A percentile compares a stretch with the other conserved stretches of the same genome.
Evolutionary conservation across 2,113 vertebrate genomes (phyloP).

Genomic region (Candoia aspera): DNA sequence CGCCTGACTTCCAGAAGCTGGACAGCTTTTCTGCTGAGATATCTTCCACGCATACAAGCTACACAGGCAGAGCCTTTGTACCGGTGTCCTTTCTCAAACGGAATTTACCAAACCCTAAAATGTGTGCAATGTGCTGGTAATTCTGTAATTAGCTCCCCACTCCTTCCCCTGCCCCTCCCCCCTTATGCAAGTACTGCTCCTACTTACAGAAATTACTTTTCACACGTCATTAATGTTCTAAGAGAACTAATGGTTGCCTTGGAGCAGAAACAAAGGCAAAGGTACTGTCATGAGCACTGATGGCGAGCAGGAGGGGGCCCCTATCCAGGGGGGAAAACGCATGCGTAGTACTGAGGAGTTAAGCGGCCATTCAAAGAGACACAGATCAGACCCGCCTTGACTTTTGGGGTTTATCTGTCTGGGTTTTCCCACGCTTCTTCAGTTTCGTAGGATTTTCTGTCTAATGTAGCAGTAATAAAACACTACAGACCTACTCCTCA

Average conservation of each 20-base stretch:
- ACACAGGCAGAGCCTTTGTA: background rate
- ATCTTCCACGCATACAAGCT: background rate
- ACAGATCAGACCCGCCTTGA: too few species aligned
- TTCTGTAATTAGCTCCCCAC: background rate
- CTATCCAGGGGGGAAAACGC: too few species aligned
- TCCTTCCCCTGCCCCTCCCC: background rate
- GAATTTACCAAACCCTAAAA: background rate
- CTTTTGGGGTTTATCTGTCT: too few species aligned
- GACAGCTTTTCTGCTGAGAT: background rate
- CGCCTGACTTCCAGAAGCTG: background rate
- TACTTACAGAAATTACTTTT: constrained; percentile 23
- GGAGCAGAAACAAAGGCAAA: background rate
- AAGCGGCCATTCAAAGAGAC: too few species aligned
- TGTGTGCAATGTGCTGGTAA: background rate
- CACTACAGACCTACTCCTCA: too few species aligned
- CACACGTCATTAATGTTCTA: constrained; percentile 14
- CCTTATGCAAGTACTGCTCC: background rate
- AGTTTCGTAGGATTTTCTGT: too few species aligned
- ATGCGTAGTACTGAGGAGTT: too few species aligned
- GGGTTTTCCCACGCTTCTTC: too few species aligned
- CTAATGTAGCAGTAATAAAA: too few species aligned
- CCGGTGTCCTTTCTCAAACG: background rate
- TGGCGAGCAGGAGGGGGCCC: too few species aligned
- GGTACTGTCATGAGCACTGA: too few species aligned
- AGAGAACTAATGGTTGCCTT: constrained; percentile 5